phyloP scores from a whole-genome alignment of 2,113 vertebrate species.

The Poeciliopsis retropinna region DNA sequence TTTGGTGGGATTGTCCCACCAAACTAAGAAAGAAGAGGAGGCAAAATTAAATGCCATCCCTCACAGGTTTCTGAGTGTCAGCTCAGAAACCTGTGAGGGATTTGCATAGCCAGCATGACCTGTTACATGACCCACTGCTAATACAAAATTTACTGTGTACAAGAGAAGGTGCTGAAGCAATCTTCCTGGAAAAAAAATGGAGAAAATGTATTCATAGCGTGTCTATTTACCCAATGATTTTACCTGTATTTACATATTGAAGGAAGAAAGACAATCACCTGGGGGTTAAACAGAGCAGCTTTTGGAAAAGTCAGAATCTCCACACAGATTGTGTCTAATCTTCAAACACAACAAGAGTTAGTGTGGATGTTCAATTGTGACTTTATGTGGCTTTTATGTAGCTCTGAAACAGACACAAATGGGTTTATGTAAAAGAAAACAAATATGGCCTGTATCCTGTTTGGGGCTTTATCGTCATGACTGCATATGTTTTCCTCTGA shows the following conservation, averaged over 20 bases:
- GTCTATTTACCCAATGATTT: conserved; percentile 47
- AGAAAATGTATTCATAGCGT: conserved; percentile 58
- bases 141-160: conserved; percentile 14
- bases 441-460: not conserved
- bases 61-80: not conserved
- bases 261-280: conserved; percentile 21
- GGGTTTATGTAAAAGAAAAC: not conserved
- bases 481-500: not conserved
- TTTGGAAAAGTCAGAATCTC: conserved; percentile 23
- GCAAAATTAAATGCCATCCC: not conserved
- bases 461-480: not conserved
- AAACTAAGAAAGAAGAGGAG: conserved; percentile 4
- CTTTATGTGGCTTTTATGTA: not conserved
- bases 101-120: conserved; percentile 31
- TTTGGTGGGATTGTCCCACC: conserved; percentile 9
- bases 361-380: conserved; percentile 1
- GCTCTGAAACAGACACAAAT: not conserved
- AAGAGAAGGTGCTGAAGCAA: conserved; percentile 17
- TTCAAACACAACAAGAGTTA: conserved; percentile 35
- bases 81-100: conserved; percentile 5
- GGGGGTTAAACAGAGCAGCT: conserved; percentile 31
- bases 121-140: not conserved
- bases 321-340: conserved; percentile 30
- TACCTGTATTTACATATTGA: conserved; percentile 24
- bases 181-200: conserved; percentile 9